Conservation (phyloP, 2,113 vertebrate genomes). For the Uria aalge region DNA sequence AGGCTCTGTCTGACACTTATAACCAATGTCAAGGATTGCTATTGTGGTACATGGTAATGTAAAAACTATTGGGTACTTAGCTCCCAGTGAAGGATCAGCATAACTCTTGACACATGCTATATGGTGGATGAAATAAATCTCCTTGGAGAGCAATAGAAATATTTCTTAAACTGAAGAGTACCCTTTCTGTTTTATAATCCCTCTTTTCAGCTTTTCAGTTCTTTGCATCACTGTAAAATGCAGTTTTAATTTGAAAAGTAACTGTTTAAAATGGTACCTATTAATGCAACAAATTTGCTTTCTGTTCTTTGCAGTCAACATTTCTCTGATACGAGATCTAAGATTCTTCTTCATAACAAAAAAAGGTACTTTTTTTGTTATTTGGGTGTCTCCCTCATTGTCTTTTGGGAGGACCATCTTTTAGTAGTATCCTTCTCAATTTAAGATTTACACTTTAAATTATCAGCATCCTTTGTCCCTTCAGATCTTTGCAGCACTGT, state of each 20-base stretch:
- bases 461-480: neutral
- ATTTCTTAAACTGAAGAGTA: conserved; percentile 12
- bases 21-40: conserved; percentile 51
- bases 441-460: neutral
- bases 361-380: neutral
- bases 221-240: conserved; percentile 1
- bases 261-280: neutral
- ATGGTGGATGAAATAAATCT: conserved; percentile 38
- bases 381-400: neutral
- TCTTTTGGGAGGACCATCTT: neutral
- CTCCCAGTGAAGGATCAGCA: neutral
- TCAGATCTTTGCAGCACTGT: neutral
- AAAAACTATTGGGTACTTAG: conserved; percentile 29
- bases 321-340: neutral
- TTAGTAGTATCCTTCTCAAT: neutral
- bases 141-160: conserved; percentile 3
- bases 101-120: conserved; percentile 15
- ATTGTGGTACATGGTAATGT: conserved; percentile 17
- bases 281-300: neutral
- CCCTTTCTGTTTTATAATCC: conserved; percentile 2
- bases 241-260: conserved; percentile 21
- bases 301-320: neutral
- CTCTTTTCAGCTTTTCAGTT: conserved; percentile 20
- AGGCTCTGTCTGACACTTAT: conserved; percentile 10
- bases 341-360: neutral